phyloP scores from a whole-genome alignment of 2,113 vertebrate species.

The Tamias sibiricus region DNA sequence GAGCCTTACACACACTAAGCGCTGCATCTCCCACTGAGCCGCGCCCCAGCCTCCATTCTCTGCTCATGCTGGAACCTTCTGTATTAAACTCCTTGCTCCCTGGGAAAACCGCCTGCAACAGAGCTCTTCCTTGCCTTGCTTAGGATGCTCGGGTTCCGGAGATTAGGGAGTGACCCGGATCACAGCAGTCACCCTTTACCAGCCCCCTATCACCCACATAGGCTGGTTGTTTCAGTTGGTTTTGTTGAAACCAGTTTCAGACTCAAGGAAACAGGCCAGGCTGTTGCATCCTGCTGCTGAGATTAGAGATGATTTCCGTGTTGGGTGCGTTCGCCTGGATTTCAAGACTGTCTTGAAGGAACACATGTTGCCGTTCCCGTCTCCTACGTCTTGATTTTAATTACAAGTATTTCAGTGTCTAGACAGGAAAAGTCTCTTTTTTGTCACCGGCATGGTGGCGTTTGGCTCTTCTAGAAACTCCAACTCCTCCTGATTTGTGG shows the following conservation, averaged over 20 bases:
- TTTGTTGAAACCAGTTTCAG: background rate
- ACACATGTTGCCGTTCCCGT: background rate
- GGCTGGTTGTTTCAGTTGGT: background rate
- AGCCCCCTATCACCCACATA: rapidly evolving
- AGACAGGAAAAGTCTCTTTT: constrained; percentile 67
- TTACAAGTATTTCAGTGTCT: constrained; percentile 62
- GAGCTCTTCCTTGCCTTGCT: background rate
- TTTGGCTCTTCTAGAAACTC: constrained; percentile 45
- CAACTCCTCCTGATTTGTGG: background rate
- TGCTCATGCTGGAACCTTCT: background rate
- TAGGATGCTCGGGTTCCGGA: too few relatives aligned
- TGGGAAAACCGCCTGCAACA: background rate
- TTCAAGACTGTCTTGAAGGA: background rate
- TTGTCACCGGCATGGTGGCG: background rate
- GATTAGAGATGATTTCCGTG: background rate
- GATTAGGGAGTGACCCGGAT: too few relatives aligned
- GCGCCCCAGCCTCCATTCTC: background rate
- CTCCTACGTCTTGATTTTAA: constrained; percentile 42
- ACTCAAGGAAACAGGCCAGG: background rate
- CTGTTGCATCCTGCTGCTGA: background rate
- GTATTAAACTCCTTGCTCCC: background rate
- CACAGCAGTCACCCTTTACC: background rate
- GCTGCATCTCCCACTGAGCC: background rate
- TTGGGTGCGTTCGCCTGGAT: background rate
- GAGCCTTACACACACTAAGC: background rate